Conservation (phyloP, 2,888 invertebrate genomes). For the Hirtodrosophila trivittata region DNA sequence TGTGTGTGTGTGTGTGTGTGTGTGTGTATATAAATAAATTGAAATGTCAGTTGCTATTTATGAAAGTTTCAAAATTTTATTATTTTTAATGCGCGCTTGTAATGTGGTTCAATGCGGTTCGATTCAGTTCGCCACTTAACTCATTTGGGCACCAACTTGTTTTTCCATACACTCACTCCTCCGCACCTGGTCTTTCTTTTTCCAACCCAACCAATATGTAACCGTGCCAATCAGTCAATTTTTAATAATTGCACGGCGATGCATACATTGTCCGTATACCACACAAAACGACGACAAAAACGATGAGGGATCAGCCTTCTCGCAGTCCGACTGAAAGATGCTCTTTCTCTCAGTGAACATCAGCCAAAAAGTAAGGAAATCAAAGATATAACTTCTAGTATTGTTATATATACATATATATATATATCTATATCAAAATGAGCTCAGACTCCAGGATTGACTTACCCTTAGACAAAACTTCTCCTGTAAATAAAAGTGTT, state of each 20-base stretch:
- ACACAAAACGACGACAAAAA: constrained; percentile 29
- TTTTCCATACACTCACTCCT: constrained; percentile 4
- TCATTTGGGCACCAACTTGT: constrained; percentile 57
- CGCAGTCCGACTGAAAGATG: constrained; percentile 12
- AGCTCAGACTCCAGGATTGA: too few relatives aligned
- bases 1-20: too few relatives aligned
- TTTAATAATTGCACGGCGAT: constrained; percentile 63
- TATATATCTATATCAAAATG: too few relatives aligned
- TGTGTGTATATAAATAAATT: constrained; percentile 21
- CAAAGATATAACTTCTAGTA: too few relatives aligned
- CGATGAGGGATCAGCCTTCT: background rate
- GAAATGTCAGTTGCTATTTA: constrained; percentile 55
- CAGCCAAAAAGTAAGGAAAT: too few relatives aligned
- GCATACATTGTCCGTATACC: constrained; percentile 55
- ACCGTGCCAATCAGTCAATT: constrained; percentile 61
- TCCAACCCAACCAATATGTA: constrained; percentile 19
- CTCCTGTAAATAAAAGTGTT: too few relatives aligned
- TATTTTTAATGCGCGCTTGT: constrained; percentile 60
- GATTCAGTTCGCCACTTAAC: constrained; percentile 62
- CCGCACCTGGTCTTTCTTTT: constrained; percentile 12
- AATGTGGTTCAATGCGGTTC: constrained; percentile 56
- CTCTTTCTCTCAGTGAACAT: too few relatives aligned
- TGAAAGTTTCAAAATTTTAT: constrained; percentile 69
- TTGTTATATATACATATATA: too few relatives aligned
- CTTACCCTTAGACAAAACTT: too few relatives aligned